Conservation (phyloP, 2,888 invertebrate genomes). For the Lamellibrachia satsuma region DNA sequence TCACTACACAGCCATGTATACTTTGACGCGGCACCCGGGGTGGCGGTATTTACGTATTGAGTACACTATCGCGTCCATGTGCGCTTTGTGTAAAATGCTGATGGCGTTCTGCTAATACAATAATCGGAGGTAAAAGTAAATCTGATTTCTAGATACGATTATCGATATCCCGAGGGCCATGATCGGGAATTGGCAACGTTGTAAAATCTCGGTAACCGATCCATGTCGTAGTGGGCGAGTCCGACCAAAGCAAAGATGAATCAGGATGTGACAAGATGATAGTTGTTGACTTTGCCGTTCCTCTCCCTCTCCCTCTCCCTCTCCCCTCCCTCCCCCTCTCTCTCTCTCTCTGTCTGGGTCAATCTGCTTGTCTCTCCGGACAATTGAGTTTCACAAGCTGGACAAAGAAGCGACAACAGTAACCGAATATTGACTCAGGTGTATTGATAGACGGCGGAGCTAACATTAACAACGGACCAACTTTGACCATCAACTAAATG, state of each 20-base stretch:
- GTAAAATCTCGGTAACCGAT: not conserved
- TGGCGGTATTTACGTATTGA: not conserved
- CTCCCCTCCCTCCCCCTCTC: not conserved
- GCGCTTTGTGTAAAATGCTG: not conserved
- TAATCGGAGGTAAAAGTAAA: not conserved
- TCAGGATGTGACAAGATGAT: not conserved
- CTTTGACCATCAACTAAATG: not conserved
- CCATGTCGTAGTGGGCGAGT: not conserved
- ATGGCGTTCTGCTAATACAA: not conserved
- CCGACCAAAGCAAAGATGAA: not conserved
- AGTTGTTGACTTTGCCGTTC: not conserved
- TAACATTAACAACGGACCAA: not conserved
- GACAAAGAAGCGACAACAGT: not conserved
- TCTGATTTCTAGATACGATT: conserved; percentile 11
- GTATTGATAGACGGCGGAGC: not conserved
- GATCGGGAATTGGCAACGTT: not conserved
- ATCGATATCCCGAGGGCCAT: not conserved
- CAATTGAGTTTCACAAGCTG: not conserved
- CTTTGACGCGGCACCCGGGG: not conserved
- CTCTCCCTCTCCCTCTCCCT: not conserved
- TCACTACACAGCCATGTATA: not conserved
- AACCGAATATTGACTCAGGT: conserved; percentile 3
- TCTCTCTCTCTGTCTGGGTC: not conserved
- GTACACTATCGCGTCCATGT: not conserved
- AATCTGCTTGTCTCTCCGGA: not conserved